These are phyloP conservation scores for Musca domestica DNA, from an alignment of 1,140 invertebrate species.

Conservation along the genomic window DNA sequence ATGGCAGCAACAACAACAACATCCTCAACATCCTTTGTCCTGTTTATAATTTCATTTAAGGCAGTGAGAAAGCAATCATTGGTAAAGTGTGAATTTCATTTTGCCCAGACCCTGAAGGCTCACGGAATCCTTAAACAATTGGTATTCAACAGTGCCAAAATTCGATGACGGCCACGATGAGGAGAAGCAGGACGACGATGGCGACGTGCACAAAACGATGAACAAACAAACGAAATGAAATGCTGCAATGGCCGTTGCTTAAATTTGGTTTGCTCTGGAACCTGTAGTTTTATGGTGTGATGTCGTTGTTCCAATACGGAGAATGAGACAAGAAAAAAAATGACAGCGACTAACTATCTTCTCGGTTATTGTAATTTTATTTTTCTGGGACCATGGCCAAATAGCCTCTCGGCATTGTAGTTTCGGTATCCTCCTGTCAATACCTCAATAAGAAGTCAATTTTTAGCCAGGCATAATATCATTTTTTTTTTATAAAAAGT, in stretches of 20 bases:
- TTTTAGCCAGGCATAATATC: constrained; percentile 1
- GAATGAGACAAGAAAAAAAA: no score
- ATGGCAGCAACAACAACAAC: no score
- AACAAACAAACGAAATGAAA: constrained; percentile 7
- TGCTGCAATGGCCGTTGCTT: neutral
- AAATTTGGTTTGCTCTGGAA: neutral
- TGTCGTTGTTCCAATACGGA: neutral
- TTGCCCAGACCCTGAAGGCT: neutral
- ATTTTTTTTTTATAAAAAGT: neutral
- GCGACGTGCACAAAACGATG: neutral
- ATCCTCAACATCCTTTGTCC: neutral
- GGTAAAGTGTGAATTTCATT: constrained; percentile 18
- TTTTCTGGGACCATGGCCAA: constrained; percentile 9
- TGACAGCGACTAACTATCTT: neutral
- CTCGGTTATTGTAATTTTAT: neutral
- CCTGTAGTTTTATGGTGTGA: neutral
- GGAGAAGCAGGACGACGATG: no score
- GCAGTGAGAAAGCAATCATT: constrained; percentile 19
- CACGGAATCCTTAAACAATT: neutral
- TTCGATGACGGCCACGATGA: no score
- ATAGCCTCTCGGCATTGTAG: constrained; percentile 9
- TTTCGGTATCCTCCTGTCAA: neutral
- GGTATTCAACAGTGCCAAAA: no score
- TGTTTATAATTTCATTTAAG: constrained; percentile 17
- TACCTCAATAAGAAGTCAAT: neutral